Percentiles rank a stretch among this genome's conserved stretches.
Evolutionary conservation across 2,797 vertebrate genomes (phyloP).

Genomic region (Luscinia luscinia): DNA sequence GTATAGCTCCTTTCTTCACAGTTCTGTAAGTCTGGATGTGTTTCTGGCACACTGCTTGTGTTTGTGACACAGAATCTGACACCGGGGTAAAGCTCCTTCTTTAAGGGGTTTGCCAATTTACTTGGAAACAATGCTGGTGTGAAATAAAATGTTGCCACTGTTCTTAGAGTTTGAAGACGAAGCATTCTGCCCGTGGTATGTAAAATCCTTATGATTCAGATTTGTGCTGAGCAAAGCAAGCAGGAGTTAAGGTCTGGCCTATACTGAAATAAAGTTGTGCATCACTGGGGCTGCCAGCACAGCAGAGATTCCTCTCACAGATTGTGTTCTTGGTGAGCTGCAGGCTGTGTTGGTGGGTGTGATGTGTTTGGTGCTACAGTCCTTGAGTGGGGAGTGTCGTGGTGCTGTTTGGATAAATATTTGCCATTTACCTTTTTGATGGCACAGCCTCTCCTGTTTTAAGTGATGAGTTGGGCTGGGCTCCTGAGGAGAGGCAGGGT

Average conservation of each 20-base stretch:
- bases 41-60: neutral
- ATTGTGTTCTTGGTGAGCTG: neutral
- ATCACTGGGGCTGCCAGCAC: neutral
- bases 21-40: neutral
- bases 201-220: neutral
- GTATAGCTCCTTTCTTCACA: neutral
- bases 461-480: neutral
- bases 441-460: neutral
- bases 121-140: neutral
- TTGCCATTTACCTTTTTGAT: neutral
- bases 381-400: neutral
- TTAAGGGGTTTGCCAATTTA: neutral
- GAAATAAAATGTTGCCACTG: neutral
- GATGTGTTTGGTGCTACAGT: neutral
- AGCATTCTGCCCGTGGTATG: neutral
- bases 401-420: neutral
- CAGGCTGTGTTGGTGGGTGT: slow-evolving; percentile 4
- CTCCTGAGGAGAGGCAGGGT: neutral
- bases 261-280: neutral
- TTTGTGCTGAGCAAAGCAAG: neutral
- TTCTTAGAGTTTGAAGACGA: neutral
- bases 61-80: neutral
- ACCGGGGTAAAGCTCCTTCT: neutral
- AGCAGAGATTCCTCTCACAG: neutral
- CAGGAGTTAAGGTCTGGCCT: neutral